Evolutionary conservation across 2,797 vertebrate genomes (phyloP).

Genomic region (Silurus lanzhouensis): DNA sequence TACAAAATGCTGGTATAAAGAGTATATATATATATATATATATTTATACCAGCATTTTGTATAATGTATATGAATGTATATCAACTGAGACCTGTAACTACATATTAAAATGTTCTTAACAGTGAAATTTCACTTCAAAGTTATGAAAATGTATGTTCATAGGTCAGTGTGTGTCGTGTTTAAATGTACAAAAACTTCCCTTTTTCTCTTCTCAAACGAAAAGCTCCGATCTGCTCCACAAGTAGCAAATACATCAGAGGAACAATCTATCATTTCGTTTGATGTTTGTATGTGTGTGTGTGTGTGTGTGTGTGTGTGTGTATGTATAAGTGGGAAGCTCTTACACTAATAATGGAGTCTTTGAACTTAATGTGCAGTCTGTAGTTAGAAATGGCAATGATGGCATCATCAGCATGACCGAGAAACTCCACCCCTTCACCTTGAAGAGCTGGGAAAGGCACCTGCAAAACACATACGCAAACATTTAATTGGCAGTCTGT

Average conservation of each 20-base stretch:
- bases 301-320: background rate
- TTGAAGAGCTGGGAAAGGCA: constrained; percentile 94
- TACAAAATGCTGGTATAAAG: no score
- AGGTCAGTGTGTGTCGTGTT: background rate
- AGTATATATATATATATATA: no score
- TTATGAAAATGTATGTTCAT: background rate
- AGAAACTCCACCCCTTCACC: constrained; percentile 97
- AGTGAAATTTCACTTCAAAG: background rate
- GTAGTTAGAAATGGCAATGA: constrained; percentile 99
- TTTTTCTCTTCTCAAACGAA: background rate
- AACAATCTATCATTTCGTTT: background rate
- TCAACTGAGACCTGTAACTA: no score
- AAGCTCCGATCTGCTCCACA: background rate
- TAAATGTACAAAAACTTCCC: background rate
- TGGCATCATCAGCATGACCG: constrained; percentile 88
- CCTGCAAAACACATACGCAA: constrained; percentile 68
- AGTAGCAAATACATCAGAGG: background rate
- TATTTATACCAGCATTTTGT: background rate
- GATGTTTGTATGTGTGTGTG: background rate
- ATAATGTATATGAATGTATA: background rate
- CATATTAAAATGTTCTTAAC: no score
- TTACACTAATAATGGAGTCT: constrained; percentile 97
- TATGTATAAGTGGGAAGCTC: constrained; percentile 42
- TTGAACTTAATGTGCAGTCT: constrained; percentile 98
- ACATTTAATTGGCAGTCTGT: background rate